A percentile compares a stretch with the other conserved stretches of the same genome.
phyloP scores from a whole-genome alignment of 2,888 invertebrate genomes.

The Clusia tigrina region DNA sequence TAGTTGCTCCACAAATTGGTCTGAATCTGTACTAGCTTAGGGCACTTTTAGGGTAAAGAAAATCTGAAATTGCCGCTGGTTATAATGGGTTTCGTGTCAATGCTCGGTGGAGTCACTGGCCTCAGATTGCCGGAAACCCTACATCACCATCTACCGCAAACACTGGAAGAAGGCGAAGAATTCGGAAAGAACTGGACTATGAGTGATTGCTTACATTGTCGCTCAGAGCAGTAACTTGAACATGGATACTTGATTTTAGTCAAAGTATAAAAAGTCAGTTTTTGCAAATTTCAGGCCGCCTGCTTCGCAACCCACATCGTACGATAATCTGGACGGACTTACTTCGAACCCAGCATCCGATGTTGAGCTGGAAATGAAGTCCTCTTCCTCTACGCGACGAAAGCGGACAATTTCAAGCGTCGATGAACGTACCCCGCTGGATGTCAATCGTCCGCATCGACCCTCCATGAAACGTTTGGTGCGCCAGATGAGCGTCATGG shows the following conservation, averaged over 20 bases:
- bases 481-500: constrained; percentile 81
- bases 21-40: not conserved
- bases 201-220: constrained; percentile 77
- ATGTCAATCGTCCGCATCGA: constrained; percentile 52
- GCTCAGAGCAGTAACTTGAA: constrained; percentile 70
- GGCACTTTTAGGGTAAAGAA: constrained; percentile 75
- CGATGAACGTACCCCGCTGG: constrained; percentile 65
- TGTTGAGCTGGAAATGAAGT: constrained; percentile 52
- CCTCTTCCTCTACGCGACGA: constrained; percentile 50
- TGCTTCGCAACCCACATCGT: constrained; percentile 69
- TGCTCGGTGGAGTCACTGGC: constrained; percentile 81
- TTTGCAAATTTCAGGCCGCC: constrained; percentile 65
- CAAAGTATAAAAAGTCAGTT: not conserved
- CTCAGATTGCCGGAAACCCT: constrained; percentile 85
- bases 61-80: constrained; percentile 83
- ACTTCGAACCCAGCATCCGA: constrained; percentile 60
- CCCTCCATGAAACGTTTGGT: constrained; percentile 75
- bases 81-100: constrained; percentile 83
- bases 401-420: constrained; percentile 42
- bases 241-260: not conserved
- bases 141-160: constrained; percentile 83
- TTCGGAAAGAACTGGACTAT: constrained; percentile 85
- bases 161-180: constrained; percentile 86
- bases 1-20: not conserved
- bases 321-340: constrained; percentile 76